Base-by-base conservation (phyloP, 1,140 invertebrate genomes). In the Saxidomus purpurata region DNA sequence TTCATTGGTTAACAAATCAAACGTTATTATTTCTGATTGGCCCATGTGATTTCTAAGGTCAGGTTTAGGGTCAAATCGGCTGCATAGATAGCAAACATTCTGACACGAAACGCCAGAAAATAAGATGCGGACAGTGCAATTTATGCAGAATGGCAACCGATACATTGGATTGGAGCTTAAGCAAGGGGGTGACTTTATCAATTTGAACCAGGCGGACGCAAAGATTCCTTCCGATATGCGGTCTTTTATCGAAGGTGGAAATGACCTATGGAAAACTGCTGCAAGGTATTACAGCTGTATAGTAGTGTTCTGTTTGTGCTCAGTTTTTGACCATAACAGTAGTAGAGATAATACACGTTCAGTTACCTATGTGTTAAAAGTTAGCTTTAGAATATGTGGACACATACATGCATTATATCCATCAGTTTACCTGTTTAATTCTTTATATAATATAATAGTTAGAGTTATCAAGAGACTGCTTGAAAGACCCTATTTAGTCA, bases 91-190 rank as follows among this genome's bases (percentile, higher is more conserved):
- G 28, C 34, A 52, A 34, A 52, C 59, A 59, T 77, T 76, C 36
- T 76, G 86, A 81, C 63, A 67, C 59, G 36, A 47, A 49, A 55
- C 28, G 43, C n/a, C 15, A n/a, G 28, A 0, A 28, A 15, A 47
- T 28, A 93, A 55, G 19, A 95, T 95, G 94, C 83, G 93, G 49
- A 92, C 94, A 90, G 92, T 95, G 19, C 94, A 94, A 63, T 95
- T 94, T 92, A 74, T 91, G 49, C 76, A 69, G 47, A 90, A 86
- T 83, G 91, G 90, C 2, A 81, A 77, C 15, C 69, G 61, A 19
- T 87, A 81, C 2, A 71, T 94, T 43, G 94, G 94, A 6, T 91
- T 94, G 15, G 93, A 94, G 80, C 67, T 92, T 25, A 28, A 43
- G 25, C 90, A 91, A n/a, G 92, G 90, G 34, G 94, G 94, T 28